Conservation (phyloP, 2,113 vertebrate species). For the Eonycteris spelaea region DNA sequence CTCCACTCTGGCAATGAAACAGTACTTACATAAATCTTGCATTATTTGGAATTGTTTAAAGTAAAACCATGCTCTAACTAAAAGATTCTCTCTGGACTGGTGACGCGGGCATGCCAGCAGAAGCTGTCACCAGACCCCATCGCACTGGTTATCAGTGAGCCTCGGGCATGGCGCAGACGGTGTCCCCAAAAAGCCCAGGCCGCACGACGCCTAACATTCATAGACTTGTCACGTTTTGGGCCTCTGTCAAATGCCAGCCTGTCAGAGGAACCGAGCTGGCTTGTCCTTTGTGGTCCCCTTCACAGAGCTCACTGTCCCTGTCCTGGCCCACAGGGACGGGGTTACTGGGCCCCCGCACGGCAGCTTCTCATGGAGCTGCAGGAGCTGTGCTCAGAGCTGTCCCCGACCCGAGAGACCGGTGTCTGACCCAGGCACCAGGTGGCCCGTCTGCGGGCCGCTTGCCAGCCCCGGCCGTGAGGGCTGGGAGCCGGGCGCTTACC, state of each 20-base stretch:
- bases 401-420: background rate
- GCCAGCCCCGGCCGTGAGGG: fast-evolving
- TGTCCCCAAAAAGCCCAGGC: background rate
- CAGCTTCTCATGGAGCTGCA: fast-evolving
- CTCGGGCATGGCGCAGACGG: fast-evolving
- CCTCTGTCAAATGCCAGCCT: no score
- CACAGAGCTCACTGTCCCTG: fast-evolving
- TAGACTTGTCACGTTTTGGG: fast-evolving
- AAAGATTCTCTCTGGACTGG: background rate
- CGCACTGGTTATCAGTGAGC: background rate
- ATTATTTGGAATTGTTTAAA: background rate
- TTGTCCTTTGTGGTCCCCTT: background rate
- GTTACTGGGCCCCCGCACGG: fast-evolving
- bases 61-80: background rate
- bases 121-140: background rate
- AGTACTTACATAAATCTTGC: background rate
- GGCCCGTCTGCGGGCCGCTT: background rate
- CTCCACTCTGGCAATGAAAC: background rate
- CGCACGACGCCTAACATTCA: fast-evolving
- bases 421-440: no score
- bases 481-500: conserved; percentile 78
- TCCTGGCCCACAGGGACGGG: fast-evolving
- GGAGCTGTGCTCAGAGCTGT: background rate
- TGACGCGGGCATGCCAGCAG: background rate
- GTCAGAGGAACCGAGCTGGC: fast-evolving